These are phyloP conservation scores for Rhincodon typus DNA, from an alignment of 2,797 vertebrate species.

Conservation along the genomic window DNA sequence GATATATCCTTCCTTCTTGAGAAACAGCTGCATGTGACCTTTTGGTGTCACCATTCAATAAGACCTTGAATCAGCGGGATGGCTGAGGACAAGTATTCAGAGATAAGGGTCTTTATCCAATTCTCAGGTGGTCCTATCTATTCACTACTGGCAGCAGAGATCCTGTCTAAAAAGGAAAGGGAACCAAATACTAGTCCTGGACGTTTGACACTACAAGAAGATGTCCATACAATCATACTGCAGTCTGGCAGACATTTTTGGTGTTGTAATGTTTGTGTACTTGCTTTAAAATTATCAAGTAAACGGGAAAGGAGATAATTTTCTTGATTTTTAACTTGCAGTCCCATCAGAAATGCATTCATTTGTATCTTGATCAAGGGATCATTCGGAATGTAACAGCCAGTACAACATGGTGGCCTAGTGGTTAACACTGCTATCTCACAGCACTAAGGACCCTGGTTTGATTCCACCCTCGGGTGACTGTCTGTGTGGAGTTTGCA, in stretches of 20 bases:
- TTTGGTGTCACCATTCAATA: not conserved
- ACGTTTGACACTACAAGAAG: not conserved
- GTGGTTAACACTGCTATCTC: no score
- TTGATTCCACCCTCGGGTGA: no score
- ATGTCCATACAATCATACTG: not conserved
- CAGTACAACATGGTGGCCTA: not conserved
- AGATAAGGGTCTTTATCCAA: not conserved
- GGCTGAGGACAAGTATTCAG: not conserved
- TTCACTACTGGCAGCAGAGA: not conserved
- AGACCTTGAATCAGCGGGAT: not conserved
- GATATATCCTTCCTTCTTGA: not conserved
- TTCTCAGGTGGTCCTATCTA: not conserved
- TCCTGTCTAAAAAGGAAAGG: not conserved
- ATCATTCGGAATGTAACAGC: not conserved
- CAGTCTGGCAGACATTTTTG: not conserved
- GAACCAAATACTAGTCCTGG: not conserved
- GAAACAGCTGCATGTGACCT: not conserved
- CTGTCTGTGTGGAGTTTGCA: no score
- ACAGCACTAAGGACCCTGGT: no score
- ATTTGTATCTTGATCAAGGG: not conserved
- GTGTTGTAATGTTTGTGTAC: not conserved
- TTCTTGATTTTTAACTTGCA: not conserved
- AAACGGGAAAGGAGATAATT: not conserved
- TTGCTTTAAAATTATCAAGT: not conserved
- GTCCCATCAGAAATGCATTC: not conserved